These are phyloP conservation scores for Taenaris catops DNA, from an alignment of 2,888 invertebrate species.

Conservation along the genomic window DNA sequence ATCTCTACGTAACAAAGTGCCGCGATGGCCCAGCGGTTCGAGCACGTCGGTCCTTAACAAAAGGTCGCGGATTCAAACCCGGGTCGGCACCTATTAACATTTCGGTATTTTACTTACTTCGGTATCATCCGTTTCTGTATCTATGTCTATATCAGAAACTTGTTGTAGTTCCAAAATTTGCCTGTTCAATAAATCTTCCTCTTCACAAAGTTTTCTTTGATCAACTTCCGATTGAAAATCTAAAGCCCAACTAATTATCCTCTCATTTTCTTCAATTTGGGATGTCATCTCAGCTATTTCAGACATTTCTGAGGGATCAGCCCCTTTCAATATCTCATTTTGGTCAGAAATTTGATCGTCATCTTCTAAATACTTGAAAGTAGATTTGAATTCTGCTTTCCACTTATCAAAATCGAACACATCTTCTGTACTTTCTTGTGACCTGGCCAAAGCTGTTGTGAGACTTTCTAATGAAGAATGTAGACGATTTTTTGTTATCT, in stretches of 20 bases:
- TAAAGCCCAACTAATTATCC: slow-evolving; percentile 79
- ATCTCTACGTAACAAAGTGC: no score
- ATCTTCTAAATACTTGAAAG: slow-evolving; percentile 63
- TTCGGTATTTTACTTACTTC: slow-evolving; percentile 48
- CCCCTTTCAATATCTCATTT: slow-evolving; percentile 58
- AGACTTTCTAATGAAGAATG: slow-evolving; percentile 69
- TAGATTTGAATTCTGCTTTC: slow-evolving; percentile 63
- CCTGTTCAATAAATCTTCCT: slow-evolving; percentile 86
- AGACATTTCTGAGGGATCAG: slow-evolving; percentile 70
- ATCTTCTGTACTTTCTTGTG: slow-evolving; percentile 64
- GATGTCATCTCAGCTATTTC: slow-evolving; percentile 75
- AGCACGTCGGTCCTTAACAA: no score
- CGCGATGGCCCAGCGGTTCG: no score
- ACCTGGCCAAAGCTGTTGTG: slow-evolving; percentile 57
- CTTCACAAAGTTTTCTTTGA: slow-evolving; percentile 86
- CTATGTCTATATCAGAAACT: slow-evolving; percentile 86
- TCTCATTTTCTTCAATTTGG: slow-evolving; percentile 74
- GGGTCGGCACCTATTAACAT: no score
- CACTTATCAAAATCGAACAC: slow-evolving; percentile 69
- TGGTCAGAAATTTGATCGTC: slow-evolving; percentile 63
- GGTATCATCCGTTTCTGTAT: slow-evolving; percentile 91
- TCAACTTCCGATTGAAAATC: slow-evolving; percentile 86
- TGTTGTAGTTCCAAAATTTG: slow-evolving; percentile 87
- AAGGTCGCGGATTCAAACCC: no score
- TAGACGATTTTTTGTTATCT: slow-evolving; percentile 58